A percentile compares a stretch with the other conserved stretches of the same genome.
phyloP scores from a whole-genome alignment of 2,113 vertebrate genomes.

The Peromyscus leucopus region DNA sequence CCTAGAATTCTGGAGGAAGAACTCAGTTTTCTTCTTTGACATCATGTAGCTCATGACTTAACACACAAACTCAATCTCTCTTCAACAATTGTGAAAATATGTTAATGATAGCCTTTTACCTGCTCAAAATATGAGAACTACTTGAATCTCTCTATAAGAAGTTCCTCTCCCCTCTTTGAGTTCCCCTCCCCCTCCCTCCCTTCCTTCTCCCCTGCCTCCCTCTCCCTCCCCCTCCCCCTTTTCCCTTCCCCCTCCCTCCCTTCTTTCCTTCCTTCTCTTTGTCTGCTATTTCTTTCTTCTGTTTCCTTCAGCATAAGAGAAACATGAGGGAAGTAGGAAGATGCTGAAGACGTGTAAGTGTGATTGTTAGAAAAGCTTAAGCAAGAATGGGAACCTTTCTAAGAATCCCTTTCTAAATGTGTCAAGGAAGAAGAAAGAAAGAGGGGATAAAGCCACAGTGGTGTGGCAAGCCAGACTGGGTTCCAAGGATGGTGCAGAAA shows the following conservation, averaged over 20 bases:
- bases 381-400: neutral
- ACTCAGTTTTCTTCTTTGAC: neutral
- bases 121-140: neutral
- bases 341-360: neutral
- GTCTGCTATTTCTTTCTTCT: neutral
- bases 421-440: neutral
- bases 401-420: neutral
- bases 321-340: neutral
- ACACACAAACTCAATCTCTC: neutral
- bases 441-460: neutral
- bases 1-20: neutral
- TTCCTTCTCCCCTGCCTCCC: neutral
- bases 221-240: neutral
- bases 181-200: fast-evolving
- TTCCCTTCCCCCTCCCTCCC: neutral
- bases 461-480: neutral
- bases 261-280: neutral
- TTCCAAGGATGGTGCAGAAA: neutral
- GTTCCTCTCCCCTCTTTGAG: neutral
- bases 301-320: neutral
- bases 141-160: neutral
- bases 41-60: neutral
- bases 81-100: constrained; percentile 15
- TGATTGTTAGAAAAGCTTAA: neutral
- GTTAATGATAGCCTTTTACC: neutral